Base-by-base conservation (phyloP, 2,113 vertebrate genomes). In the Oreochromis tanganicae region DNA sequence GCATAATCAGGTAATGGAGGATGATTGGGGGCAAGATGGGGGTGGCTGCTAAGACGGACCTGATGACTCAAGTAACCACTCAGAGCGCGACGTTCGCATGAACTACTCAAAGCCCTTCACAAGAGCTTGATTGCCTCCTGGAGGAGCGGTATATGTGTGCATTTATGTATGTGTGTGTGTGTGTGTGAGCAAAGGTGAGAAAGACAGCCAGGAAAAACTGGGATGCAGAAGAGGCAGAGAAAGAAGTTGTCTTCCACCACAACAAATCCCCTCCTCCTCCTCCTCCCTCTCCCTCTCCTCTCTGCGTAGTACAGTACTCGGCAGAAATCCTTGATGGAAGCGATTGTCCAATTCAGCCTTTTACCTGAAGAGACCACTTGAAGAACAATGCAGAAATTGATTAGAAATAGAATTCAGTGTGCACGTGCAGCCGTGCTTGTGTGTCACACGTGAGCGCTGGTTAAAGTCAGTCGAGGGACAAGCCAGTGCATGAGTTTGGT, bases 71-170 rank as follows among this genome's bases (percentile, higher is more conserved):
- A 94, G 93, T 87, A 95, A 92, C 90, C 93, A 94, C 94, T 95
- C 88, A 81, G 87, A 88, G 80, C 34, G 7, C 73, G 3, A 24
- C 46, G 19, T 82, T 89, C 91, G 1, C 14, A 46, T 87, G 90
- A 94, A 88, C 92, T 90, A 66, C 91, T 92, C 52, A 91, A 90
- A 93, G 93, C 91, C 89, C 82, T 89, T 84, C 87, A 94, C 88
- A 90, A 96, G 94, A 87, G 93, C 90, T 93, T 96, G 95, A 96
- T 96, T 96, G 92, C 92, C 83, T 94, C 90, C 91, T 90, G 87
- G 83, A 95, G 91, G 88, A 93, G 87, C 59, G 36, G 24, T 24
- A 36, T 75, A 21, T 78, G 27, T 85, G 71, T 21, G 46, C 63
- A 83, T 36, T 84, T 75, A 82, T 41, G 82, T 34, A 27, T 9